Evolutionary conservation across 2,888 invertebrate species (phyloP).

Genomic region (Trichopria drosophilae): DNA sequence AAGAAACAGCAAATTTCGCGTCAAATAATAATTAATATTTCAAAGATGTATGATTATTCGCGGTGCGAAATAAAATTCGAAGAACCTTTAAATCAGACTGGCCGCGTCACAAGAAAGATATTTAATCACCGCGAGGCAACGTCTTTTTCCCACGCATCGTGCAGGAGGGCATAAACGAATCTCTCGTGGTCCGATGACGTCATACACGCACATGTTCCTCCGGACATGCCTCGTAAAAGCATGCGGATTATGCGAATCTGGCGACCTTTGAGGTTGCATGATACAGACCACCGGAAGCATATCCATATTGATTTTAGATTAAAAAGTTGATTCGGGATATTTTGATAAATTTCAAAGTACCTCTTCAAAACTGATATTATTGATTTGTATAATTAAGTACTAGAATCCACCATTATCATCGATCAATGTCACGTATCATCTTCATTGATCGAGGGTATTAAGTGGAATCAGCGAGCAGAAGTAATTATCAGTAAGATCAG

Average conservation of each 20-base stretch:
- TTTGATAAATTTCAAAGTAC: too few relatives aligned
- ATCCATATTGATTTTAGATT: too few relatives aligned
- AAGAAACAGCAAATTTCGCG: not conserved
- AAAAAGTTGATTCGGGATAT: too few relatives aligned
- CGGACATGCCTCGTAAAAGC: conserved; percentile 25
- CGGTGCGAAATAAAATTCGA: not conserved
- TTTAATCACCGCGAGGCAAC: conserved; percentile 12
- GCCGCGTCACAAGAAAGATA: not conserved
- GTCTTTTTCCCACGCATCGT: conserved; percentile 14
- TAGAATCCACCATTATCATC: too few relatives aligned
- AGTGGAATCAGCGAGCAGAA: too few relatives aligned
- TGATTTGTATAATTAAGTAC: too few relatives aligned
- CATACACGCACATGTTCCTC: conserved; percentile 11
- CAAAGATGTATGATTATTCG: not conserved
- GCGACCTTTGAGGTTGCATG: conserved; percentile 15
- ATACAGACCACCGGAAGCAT: conserved; percentile 8
- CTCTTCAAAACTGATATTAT: too few relatives aligned
- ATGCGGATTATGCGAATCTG: conserved; percentile 28
- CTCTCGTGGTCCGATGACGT: conserved; percentile 4
- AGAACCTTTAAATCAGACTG: not conserved
- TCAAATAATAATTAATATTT: not conserved
- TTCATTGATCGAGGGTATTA: too few relatives aligned
- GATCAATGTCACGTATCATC: too few relatives aligned
- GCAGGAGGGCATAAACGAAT: not conserved
- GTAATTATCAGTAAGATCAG: too few relatives aligned